phyloP scores from a whole-genome alignment of 1,140 invertebrate species.

The Bradysia coprophila region DNA sequence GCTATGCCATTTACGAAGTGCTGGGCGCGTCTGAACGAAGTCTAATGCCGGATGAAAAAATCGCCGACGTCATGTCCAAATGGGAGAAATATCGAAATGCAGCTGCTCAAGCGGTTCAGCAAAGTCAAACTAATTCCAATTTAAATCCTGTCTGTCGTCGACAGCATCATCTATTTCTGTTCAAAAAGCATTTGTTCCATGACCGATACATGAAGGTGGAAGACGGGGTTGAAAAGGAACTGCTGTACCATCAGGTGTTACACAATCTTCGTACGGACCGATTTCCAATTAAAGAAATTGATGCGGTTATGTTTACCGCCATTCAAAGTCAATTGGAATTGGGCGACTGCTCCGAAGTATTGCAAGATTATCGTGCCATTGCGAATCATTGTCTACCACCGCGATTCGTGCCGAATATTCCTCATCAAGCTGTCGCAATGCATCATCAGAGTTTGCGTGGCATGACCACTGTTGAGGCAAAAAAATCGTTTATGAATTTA shows the following conservation, averaged over 20 bases:
- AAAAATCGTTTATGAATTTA: constrained; percentile 84
- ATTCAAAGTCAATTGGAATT: constrained; percentile 84
- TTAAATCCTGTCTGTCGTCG: constrained; percentile 7
- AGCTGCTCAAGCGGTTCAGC: constrained; percentile 29
- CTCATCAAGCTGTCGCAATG: constrained; percentile 59
- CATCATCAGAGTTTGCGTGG: constrained; percentile 76
- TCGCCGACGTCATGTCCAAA: constrained; percentile 86
- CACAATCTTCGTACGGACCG: constrained; percentile 76
- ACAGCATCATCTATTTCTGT: constrained; percentile 49
- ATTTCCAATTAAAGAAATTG: constrained; percentile 78
- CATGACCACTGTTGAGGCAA: constrained; percentile 68
- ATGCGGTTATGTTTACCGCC: constrained; percentile 88
- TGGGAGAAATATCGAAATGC: constrained; percentile 74
- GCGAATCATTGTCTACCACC: constrained; percentile 66
- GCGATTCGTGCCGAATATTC: constrained; percentile 52
- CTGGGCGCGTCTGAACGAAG: constrained; percentile 63
- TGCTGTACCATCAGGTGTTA: constrained; percentile 89
- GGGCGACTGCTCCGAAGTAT: constrained; percentile 52
- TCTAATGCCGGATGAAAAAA: constrained; percentile 66
- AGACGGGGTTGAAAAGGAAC: constrained; percentile 84
- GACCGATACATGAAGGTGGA: constrained; percentile 66
- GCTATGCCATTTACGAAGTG: constrained; percentile 35
- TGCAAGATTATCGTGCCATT: constrained; percentile 53
- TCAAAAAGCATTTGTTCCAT: constrained; percentile 87
- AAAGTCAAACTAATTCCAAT: constrained; percentile 3